Evolutionary conservation across 2,113 vertebrate species (phyloP), one percentile per base, ranked within the genome.

Genomic region (Eleginops maclovinus): DNA sequence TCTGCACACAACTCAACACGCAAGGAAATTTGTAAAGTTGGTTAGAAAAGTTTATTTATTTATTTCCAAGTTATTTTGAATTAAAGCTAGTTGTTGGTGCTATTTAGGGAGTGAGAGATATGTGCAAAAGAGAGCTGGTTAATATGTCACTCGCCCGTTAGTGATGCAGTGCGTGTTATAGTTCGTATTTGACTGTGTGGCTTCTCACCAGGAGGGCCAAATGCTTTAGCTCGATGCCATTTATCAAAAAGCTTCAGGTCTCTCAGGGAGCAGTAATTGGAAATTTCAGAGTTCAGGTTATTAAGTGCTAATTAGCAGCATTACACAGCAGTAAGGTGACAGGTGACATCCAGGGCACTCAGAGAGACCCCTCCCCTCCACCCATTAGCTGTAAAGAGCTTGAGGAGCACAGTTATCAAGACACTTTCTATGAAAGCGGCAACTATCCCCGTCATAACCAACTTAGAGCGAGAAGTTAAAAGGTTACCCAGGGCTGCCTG

Each of bases 271-370:
- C 71, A 69, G 62, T 91, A 88, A 92, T 87, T 88, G 73, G 80
- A 87, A 76, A 87, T 88, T 85, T 87, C 83, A 67, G 79, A 85
- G 78, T 86, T 87, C 75, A 77, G 56, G 75, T 76, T 87, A 83
- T 79, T 91, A 85, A 83, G 71, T 44, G 65, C 67, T 89, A 88
- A 88, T 92, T 89, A 89, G 75, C 56, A 53, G 77, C 81, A 80
- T 89, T 83, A 88, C 72, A 80, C 69, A 64, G 81, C 69, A 68
- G 69, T 83, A 63, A 91, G 72, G 78, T 90, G 86, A 90, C 85
- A 83, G 79, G 84, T 81, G 78, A 88, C 83, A 87, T 78, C 51
- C 67, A 68, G 36, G 60, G 54, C 43, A 47, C 75, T 76, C 51
- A 55, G 28, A 51, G 28, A 61, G 74, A 75, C 68, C 79, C 61